Evolutionary conservation across 2,797 vertebrate genomes (phyloP).

Genomic region (Phylloscopus collybita): DNA sequence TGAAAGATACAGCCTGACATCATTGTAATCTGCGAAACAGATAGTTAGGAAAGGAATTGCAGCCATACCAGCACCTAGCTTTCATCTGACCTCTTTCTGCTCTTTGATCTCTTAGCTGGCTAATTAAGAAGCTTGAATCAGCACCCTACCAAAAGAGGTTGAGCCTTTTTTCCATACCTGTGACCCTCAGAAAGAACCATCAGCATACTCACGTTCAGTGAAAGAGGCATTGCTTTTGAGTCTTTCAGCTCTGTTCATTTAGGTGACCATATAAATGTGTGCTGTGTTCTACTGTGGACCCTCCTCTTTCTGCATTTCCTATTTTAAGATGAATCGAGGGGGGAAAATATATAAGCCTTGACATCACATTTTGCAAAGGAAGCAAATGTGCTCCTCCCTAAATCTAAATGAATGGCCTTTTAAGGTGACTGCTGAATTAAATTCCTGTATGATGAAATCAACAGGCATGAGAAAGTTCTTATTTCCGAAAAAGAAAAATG

Average conservation of each 20-base stretch:
- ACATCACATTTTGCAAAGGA: conserved; percentile 45
- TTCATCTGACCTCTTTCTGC: conserved; percentile 27
- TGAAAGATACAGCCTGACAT: conserved; percentile 40
- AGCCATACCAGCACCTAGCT: conserved; percentile 26
- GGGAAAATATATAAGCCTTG: neutral
- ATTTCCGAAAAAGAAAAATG: conserved; percentile 37
- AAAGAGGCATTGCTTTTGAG: neutral
- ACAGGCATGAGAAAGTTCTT: conserved; percentile 24
- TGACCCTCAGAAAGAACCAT: neutral
- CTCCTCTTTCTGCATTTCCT: neutral
- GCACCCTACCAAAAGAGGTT: neutral
- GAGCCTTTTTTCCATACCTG: neutral
- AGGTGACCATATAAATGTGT: neutral
- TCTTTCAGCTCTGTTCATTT: neutral
- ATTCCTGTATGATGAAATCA: conserved; percentile 60
- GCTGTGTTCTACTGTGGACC: neutral
- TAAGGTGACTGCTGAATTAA: conserved; percentile 62
- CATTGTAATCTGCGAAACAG: conserved; percentile 24
- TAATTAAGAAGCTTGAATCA: conserved; percentile 45
- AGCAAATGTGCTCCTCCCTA: conserved; percentile 43
- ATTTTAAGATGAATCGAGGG: conserved; percentile 20
- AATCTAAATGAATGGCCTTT: conserved; percentile 59
- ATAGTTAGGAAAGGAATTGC: conserved; percentile 2
- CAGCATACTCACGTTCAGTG: neutral
- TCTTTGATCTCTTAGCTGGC: conserved; percentile 41